Conservation (phyloP, 2,888 invertebrate genomes). For the Balanococcus diminutus region DNA sequence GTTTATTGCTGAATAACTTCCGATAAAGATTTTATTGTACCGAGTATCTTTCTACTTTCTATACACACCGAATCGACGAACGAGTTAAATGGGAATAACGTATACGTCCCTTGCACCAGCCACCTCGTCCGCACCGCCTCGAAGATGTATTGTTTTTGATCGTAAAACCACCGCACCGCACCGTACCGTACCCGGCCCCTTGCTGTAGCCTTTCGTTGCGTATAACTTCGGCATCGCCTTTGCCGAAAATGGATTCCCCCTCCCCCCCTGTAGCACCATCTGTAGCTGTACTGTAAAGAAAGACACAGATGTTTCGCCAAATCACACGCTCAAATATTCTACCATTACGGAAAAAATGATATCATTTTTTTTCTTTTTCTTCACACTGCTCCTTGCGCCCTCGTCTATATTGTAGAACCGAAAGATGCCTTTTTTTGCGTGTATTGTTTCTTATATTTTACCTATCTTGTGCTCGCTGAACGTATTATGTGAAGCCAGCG, state of each 20-base stretch:
- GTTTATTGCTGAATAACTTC: slow-evolving; percentile 41
- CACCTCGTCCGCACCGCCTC: not conserved
- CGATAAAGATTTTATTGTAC: slow-evolving; percentile 39
- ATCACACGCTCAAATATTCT: slow-evolving; percentile 18
- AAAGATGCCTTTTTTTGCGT: no score
- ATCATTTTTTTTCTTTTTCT: not conserved
- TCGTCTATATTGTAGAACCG: no score
- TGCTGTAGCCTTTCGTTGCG: not conserved
- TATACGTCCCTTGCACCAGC: not conserved
- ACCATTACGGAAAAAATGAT: slow-evolving; percentile 22
- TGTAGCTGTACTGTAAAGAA: not conserved
- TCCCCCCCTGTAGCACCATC: not conserved
- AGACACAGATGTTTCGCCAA: slow-evolving; percentile 31
- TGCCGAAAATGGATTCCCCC: not conserved
- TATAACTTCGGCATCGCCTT: not conserved
- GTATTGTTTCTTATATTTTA: no score
- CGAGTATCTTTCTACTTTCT: not conserved
- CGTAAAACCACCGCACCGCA: not conserved
- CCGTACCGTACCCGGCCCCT: not conserved
- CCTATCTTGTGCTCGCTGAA: no score
- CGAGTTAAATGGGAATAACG: not conserved
- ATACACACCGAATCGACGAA: not conserved
- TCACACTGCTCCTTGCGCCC: not conserved
- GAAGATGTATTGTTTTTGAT: slow-evolving; percentile 22
- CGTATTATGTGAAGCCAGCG: no score